A percentile compares a stretch with the other conserved stretches of the same genome.
Evolutionary conservation across 2,797 vertebrate genomes (phyloP).

Genomic region (Erithacus rubecula): DNA sequence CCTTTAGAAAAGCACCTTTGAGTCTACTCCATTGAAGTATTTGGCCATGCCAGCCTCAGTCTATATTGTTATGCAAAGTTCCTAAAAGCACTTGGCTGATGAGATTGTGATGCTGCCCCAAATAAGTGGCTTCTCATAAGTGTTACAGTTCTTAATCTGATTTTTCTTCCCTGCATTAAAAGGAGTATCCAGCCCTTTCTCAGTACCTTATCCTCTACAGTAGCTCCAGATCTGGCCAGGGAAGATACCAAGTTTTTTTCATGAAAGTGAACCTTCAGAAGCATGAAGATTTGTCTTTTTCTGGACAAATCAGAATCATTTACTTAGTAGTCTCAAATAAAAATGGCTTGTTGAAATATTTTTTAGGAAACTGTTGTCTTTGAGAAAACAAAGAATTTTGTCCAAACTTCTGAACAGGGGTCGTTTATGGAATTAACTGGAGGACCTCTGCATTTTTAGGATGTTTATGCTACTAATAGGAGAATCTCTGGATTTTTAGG

Average conservation of each 20-base stretch:
- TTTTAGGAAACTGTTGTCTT: not conserved
- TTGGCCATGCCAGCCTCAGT: not conserved
- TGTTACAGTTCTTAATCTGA: not conserved
- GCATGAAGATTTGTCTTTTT: not conserved
- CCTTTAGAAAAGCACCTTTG: not conserved
- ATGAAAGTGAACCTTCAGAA: not conserved
- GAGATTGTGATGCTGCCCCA: not conserved
- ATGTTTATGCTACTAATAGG: not conserved
- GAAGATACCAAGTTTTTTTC: not conserved
- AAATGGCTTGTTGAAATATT: not conserved
- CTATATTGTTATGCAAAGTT: not conserved
- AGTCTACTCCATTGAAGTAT: not conserved
- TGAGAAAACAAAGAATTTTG: not conserved
- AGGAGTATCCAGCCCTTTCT: not conserved
- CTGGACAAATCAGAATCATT: not conserved
- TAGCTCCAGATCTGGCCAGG: not conserved
- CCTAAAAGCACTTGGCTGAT: not conserved
- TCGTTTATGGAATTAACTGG: not conserved
- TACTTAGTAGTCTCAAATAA: not conserved
- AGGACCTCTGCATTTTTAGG: not conserved
- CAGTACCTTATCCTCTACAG: not conserved
- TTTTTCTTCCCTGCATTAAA: not conserved
- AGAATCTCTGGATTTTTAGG: not conserved
- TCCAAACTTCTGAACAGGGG: not conserved
- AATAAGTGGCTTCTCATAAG: not conserved